These are phyloP conservation scores for Trichomalopsis sarcophagae DNA, from an alignment of 1,140 invertebrate genomes.

Conservation along the genomic window DNA sequence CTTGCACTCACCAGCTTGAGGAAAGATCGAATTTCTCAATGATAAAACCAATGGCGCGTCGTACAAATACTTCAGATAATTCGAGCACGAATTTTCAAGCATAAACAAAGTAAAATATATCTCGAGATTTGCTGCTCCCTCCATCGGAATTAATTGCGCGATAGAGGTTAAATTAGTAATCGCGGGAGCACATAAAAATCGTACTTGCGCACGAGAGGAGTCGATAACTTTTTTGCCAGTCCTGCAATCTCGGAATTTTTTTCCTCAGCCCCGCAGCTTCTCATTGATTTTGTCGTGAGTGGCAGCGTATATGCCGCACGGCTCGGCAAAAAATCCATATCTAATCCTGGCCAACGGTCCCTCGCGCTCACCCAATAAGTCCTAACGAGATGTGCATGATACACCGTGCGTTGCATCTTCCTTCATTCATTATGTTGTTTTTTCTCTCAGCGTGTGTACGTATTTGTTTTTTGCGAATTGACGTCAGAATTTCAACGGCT, in stretches of 20 bases:
- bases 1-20: background rate
- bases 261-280: background rate
- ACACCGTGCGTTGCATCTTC: background rate
- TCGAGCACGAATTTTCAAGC: background rate
- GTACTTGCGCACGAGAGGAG: background rate
- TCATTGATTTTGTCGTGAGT: constrained; percentile 30
- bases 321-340: background rate
- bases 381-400: too few relatives aligned
- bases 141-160: background rate
- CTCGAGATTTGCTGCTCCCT: background rate
- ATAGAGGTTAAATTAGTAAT: background rate
- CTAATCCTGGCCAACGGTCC: too few relatives aligned
- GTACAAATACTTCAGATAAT: background rate
- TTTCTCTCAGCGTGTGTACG: background rate
- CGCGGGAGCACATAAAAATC: background rate
- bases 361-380: too few relatives aligned
- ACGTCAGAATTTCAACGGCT: background rate
- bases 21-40: constrained; percentile 33
- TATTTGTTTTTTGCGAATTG: background rate
- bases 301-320: background rate
- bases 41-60: background rate
- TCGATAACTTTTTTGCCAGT: background rate
- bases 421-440: background rate
- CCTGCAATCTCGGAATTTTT: background rate
- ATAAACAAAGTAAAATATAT: background rate